Base-by-base conservation (phyloP, 2,797 vertebrate species). In the Pangasius sanitwongsei region DNA sequence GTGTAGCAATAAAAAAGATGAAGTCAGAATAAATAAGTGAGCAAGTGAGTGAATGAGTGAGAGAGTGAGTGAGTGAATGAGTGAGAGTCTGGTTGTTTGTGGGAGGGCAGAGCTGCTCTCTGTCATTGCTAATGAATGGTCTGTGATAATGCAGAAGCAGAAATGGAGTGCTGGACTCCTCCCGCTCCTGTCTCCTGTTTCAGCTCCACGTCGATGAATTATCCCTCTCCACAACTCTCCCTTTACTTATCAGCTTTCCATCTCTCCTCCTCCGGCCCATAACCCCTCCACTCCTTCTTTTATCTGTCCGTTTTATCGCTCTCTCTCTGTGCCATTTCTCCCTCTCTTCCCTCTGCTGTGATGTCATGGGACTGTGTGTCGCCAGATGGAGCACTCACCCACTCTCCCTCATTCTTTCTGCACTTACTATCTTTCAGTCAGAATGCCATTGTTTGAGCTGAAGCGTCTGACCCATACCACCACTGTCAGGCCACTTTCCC, bases 281-380 rank as follows among this genome's bases (percentile, higher is more conserved):
- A 91, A 91, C 88, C 86, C 87, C 90, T 94, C 92, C 91, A 93
- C 90, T 85, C 88, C 53, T 89, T 92, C 93, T 94, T 89, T 90
- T 96, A 96, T 96, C 96, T 94, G 91, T 92, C 93, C 93, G 87
- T 95, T 96, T 94, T 94, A 95, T 96, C 94, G 94, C 69, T 85
- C 92, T 92, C 94, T 93, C 94, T 91, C 87, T 86, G 57, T 89
- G 92, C 94, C 95, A 93, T 95, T 94, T 94, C 93, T 94, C 90
- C 65, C 92, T 93, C 93, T 90, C 91, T 90, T 92, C 94, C 94
- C 93, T 94, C 90, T 69, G 65, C 89, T 89, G 92, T 57, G 92
- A 92, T 93, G 95, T 96, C 95, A 93, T 93, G 92, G 91, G 95
- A 94, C 92, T 94, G 93, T 92, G 92, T 94, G 95, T 95, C 93